Percentiles rank a stretch among this genome's conserved stretches.
Conservation (phyloP, 2,888 invertebrate genomes). For the Timema podura region DNA sequence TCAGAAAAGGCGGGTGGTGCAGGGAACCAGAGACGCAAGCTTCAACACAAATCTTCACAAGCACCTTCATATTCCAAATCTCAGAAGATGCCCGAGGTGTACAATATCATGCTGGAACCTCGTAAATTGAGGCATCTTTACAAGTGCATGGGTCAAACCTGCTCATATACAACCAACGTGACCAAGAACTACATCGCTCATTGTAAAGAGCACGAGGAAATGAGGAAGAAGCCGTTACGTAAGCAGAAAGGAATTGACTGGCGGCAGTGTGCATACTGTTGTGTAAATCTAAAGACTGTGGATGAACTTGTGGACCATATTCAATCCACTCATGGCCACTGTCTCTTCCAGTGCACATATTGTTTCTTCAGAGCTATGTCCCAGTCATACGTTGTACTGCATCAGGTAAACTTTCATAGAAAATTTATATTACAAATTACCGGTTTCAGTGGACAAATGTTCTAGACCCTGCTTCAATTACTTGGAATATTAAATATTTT, state of each 20-base stretch:
- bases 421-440: too few relatives aligned
- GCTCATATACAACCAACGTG: conserved; percentile 47
- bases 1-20: too few relatives aligned
- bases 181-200: conserved; percentile 45
- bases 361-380: conserved; percentile 65
- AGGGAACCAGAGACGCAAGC: too few relatives aligned
- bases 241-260: conserved; percentile 41
- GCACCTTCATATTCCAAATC: conserved; percentile 24
- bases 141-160: conserved; percentile 54
- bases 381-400: conserved; percentile 57
- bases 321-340: conserved; percentile 56
- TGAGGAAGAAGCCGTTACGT: conserved; percentile 40
- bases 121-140: conserved; percentile 47
- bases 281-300: conserved; percentile 45
- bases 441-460: too few relatives aligned
- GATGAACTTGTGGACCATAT: conserved; percentile 55
- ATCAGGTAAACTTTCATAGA: too few relatives aligned
- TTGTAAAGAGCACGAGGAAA: conserved; percentile 41
- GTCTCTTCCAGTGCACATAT: conserved; percentile 58
- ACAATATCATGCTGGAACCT: conserved; percentile 41
- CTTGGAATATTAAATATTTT: too few relatives aligned
- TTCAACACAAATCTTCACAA: conserved; percentile 16
- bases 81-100: conserved; percentile 24
- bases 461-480: too few relatives aligned
- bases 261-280: conserved; percentile 58